A percentile compares a stretch with the other conserved stretches of the same genome.
These are phyloP conservation scores for Lerista edwardsae DNA, from an alignment of 2,797 vertebrate genomes.

Conservation along the genomic window DNA sequence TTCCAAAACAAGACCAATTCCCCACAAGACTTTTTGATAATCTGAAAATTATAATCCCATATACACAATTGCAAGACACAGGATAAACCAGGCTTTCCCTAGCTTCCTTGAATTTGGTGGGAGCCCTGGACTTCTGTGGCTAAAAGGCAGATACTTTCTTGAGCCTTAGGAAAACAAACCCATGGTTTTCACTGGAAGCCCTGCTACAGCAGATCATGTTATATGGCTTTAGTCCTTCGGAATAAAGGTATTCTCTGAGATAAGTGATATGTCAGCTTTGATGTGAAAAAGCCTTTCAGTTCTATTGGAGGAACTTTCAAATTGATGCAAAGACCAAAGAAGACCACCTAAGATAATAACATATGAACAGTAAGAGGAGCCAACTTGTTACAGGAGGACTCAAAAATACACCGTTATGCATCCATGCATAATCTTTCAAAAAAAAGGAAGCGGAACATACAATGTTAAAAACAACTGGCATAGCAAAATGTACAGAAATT, in stretches of 20 bases:
- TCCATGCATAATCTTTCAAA: not conserved
- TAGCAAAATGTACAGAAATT: conserved; percentile 21
- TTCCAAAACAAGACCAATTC: too few species aligned
- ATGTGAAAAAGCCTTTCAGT: not conserved
- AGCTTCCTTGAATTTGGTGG: not conserved
- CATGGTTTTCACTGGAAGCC: not conserved
- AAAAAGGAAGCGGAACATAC: conserved; percentile 3
- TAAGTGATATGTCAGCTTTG: not conserved
- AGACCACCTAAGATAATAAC: not conserved
- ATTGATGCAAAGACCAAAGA: not conserved
- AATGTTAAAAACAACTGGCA: not conserved
- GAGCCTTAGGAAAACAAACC: not conserved
- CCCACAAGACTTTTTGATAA: not conserved
- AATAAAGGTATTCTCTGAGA: not conserved
- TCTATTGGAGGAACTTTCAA: not conserved
- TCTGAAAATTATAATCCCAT: not conserved
- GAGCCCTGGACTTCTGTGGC: not conserved
- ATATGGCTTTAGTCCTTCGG: not conserved
- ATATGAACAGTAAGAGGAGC: not conserved
- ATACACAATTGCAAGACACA: not conserved
- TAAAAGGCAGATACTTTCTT: not conserved
- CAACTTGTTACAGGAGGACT: not conserved
- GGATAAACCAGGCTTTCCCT: not conserved
- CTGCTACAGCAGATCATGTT: not conserved
- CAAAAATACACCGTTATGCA: conserved; percentile 13